These are phyloP conservation scores for Xyliphius kryptos DNA, from an alignment of 2,113 vertebrate genomes.

Conservation along the genomic window DNA sequence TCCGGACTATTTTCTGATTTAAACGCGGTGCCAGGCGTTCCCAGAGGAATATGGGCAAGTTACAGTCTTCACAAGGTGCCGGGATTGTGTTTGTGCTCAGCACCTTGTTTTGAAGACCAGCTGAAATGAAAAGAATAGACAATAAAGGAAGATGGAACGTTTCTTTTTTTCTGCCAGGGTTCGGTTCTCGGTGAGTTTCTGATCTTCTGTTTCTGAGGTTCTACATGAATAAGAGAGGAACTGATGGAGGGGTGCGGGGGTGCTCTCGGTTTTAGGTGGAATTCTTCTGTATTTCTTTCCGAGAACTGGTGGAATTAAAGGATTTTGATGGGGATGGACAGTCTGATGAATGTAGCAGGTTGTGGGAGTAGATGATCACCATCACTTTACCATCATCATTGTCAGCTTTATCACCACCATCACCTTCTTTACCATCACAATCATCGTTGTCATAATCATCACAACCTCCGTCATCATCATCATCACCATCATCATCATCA, in stretches of 20 bases:
- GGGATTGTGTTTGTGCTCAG: conserved; percentile 12
- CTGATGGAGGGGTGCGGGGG: not conserved
- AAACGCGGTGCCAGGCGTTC: not conserved
- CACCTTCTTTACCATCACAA: too few species aligned
- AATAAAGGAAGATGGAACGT: conserved; percentile 16
- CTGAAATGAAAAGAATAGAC: conserved; percentile 33
- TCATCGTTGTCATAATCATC: too few species aligned
- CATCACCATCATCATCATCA: too few species aligned
- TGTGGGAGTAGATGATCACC: too few species aligned
- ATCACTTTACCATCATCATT: too few species aligned
- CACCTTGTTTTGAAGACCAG: not conserved
- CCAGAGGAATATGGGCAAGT: conserved; percentile 15
- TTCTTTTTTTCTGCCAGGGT: not conserved
- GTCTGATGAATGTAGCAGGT: too few species aligned
- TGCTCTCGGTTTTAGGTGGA: not conserved
- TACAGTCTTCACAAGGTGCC: conserved; percentile 18
- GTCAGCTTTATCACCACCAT: too few species aligned
- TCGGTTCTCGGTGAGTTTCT: not conserved
- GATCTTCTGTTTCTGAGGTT: not conserved
- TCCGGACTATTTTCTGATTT: not conserved
- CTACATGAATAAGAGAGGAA: conserved; percentile 14
- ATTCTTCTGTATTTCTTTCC: conserved; percentile 1
- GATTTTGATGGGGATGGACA: too few species aligned
- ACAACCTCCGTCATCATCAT: too few species aligned
- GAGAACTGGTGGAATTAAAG: too few species aligned